Base-by-base conservation (phyloP, 2,797 vertebrate species). In the Onychomys torridus region DNA sequence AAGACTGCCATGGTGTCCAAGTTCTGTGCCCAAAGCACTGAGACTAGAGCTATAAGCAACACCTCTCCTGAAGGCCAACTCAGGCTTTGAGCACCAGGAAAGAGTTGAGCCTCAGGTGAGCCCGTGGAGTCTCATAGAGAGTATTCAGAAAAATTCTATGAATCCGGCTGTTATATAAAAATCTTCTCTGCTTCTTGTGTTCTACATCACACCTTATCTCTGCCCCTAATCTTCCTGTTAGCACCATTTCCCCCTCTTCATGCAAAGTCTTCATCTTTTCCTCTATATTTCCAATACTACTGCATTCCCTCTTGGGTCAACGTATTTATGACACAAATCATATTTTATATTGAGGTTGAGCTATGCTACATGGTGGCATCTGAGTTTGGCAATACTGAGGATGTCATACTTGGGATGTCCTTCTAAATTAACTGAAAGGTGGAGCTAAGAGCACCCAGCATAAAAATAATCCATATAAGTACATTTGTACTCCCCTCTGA, bases 241-340 rank as follows among this genome's bases (percentile, higher is more conserved):
- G 7, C 14, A 16, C 19, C 17, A 90, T 84, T 91, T 55, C 21
- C 46, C 52, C 21, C 2, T 90, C 7, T 37, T 40, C 63, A 87
- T 55, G 6, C 27, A 84, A 71, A 52, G 23, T 76, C 16, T 1
- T n/a, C 12, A 69, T 49, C 29, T 91, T 34, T 85, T 90, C 85
- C 63, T 89, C 32, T 90, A 0, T 46, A 25, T 90, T 90, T 92
- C n/a, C 27, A 65, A 32, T 59, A n/a, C 57, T 76, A 13, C 25
- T 91, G 6, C 32, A 57, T 93, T 91, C 89, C 59, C 88, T 96
- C 37, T 37, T 67, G 16, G 27, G 23, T 87, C 14, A 77, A 52
- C 6, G 49, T 75, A 65, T 65, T 59, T 65, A 13, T 55, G 25
- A 79, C 16, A 59, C 0, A 2, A 83, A 14, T 52, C 13, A 8